phyloP scores from a whole-genome alignment of 2,797 vertebrate species.

The Botia kubotai region DNA sequence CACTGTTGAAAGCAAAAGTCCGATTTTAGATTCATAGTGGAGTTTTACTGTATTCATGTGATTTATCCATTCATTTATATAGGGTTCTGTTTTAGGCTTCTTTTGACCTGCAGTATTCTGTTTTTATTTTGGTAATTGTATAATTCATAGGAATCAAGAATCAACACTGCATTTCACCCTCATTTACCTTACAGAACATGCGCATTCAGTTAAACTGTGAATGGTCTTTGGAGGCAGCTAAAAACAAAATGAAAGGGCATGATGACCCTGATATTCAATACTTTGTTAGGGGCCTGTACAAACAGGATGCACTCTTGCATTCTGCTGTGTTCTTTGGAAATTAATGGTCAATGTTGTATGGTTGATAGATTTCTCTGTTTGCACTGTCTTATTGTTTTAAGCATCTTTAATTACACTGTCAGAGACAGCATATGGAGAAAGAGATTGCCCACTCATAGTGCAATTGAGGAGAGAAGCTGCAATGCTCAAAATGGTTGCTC shows the following conservation, averaged over 20 bases:
- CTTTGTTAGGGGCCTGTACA: background rate
- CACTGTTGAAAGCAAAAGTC: slow-evolving; percentile 14
- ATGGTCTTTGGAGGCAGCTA: slow-evolving; percentile 5
- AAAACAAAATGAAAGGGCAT: background rate
- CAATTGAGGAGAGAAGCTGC: no score
- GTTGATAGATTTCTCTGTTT: no score
- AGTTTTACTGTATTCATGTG: background rate
- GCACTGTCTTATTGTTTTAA: no score
- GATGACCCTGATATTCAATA: slow-evolving; percentile 11
- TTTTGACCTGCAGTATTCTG: slow-evolving; percentile 32
- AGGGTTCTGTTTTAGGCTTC: slow-evolving; percentile 16
- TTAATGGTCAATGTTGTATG: no score
- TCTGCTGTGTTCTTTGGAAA: no score
- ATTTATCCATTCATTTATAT: background rate
- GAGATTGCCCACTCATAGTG: no score
- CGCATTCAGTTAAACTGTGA: background rate
- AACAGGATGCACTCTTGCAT: no score
- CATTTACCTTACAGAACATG: background rate
- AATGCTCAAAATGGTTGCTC: no score
- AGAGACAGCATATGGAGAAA: no score
- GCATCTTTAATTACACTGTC: no score
- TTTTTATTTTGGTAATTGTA: background rate
- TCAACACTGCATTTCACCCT: no score
- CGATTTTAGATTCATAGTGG: slow-evolving; percentile 34
- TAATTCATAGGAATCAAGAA: background rate